Evolutionary conservation across 2,888 invertebrate species (phyloP), one percentile per base, ranked within the genome.

Genomic region (Campoplex capitator): DNA sequence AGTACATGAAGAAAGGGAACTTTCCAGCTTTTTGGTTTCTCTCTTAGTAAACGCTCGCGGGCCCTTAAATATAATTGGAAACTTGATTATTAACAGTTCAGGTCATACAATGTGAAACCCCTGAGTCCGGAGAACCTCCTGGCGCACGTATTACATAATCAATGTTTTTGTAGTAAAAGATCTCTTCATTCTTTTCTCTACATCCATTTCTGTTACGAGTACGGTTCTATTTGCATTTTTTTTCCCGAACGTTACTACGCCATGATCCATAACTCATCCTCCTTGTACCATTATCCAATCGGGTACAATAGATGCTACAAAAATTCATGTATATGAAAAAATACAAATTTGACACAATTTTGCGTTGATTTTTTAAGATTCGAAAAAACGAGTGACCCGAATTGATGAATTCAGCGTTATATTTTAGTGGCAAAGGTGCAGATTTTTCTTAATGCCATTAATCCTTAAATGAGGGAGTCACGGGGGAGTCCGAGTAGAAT

Each of bases 41-140:
- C 48, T 28, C 42, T 71, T 23, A 45, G 71, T n/a, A 48, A 71
- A 71, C 45, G 45, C 71, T 71, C 71, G 48, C 71, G 42, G 68
- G 42, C 71, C 23, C 48, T 42, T 48, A 28, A 28, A 45, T 42
- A 45, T 71, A 71, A 71, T 71, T 71, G 71, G 28, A 45, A 71
- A 71, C 48, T 71, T 48, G 28, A 71, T 71, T 71, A 71, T 71
- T 71, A 45, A 71, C 23, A 16, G 48, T 48, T 71, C 71, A 71
- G 42, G 6, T 13, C 48, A 9, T 32, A 45, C 45, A 28, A 48
- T 32, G 48, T 71, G 71, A 71, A 45, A 71, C 32, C 23, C 42
- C 32, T 11, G 71, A 28, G 71, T 62, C 32, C 62, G 32, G 28
- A 70, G 38, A 48, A 71, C 45, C 71, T 71, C 32, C 28, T 6